These are phyloP conservation scores for Lepidonotus clava DNA, from an alignment of 2,888 invertebrate genomes.

Conservation along the genomic window DNA sequence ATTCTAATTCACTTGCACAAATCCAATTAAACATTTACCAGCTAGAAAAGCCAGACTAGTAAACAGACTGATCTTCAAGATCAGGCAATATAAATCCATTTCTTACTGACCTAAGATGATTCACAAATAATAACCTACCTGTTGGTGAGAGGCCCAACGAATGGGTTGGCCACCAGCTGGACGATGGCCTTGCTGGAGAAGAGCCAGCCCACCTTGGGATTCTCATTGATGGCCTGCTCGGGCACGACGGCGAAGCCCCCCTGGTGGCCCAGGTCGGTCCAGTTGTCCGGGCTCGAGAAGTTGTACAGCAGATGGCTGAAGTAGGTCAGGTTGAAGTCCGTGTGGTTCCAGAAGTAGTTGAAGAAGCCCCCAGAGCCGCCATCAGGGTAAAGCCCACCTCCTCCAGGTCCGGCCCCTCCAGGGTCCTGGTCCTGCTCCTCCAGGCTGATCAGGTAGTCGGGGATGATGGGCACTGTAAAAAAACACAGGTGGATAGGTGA, in stretches of 20 bases:
- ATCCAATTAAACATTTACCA: too few relatives aligned
- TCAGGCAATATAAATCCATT: too few relatives aligned
- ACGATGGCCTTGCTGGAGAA: constrained; percentile 89
- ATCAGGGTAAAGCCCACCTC: neutral
- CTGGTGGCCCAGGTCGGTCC: neutral
- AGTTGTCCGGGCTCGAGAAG: constrained; percentile 21
- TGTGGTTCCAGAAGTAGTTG: constrained; percentile 52
- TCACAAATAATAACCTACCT: constrained; percentile 71
- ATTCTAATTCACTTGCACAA: too few relatives aligned
- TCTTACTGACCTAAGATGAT: too few relatives aligned
- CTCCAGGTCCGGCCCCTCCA: neutral
- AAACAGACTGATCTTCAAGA: too few relatives aligned
- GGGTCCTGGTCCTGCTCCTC: constrained; percentile 12
- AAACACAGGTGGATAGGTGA: neutral
- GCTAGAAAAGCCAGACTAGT: too few relatives aligned
- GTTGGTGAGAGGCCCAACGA: constrained; percentile 86
- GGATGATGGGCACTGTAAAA: constrained; percentile 53
- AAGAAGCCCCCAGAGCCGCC: neutral
- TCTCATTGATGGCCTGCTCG: constrained; percentile 58
- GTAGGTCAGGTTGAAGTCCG: constrained; percentile 45
- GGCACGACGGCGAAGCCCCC: constrained; percentile 48
- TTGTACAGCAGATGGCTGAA: constrained; percentile 47
- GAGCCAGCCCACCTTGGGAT: constrained; percentile 74
- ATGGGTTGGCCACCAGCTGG: constrained; percentile 88
- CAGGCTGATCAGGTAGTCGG: constrained; percentile 51